A percentile compares a stretch with the other conserved stretches of the same genome.
Evolutionary conservation across 2,113 vertebrate species (phyloP).

Genomic region (Petromus typicus): DNA sequence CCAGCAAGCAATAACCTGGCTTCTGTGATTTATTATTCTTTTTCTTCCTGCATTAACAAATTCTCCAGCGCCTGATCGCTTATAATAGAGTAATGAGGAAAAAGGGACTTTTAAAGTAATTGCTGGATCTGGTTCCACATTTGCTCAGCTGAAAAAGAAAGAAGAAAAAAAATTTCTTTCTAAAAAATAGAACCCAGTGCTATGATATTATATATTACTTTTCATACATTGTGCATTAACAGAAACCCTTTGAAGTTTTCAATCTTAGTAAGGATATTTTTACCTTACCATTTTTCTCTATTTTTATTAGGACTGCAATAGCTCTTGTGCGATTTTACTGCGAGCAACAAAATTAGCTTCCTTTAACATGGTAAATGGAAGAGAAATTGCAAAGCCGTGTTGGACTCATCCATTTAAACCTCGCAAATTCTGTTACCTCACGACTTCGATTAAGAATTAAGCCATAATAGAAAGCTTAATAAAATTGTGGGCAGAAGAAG

Average conservation of each 20-base stretch:
- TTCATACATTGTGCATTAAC: neutral
- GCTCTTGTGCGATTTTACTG: neutral
- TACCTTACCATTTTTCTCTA: neutral
- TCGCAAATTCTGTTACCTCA: neutral
- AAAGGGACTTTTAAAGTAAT: neutral
- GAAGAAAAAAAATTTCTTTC: neutral
- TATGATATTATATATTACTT: neutral
- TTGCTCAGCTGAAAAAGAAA: neutral
- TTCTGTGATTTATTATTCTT: neutral
- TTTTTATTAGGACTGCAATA: neutral
- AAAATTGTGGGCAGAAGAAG: neutral
- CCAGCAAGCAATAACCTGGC: neutral
- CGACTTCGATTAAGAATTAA: conserved; percentile 8
- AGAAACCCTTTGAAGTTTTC: neutral
- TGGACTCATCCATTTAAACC: neutral
- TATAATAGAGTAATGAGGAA: neutral
- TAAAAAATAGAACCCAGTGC: neutral
- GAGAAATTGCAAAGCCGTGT: neutral
- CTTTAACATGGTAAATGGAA: neutral
- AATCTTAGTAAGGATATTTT: neutral
- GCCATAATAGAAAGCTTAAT: neutral
- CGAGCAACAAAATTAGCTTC: neutral
- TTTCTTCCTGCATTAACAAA: neutral
- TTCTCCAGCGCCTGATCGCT: neutral
- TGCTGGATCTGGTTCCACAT: neutral